These are phyloP conservation scores for Anguilla pacifica DNA, from an alignment of 2,797 vertebrate species.

Conservation along the genomic window DNA sequence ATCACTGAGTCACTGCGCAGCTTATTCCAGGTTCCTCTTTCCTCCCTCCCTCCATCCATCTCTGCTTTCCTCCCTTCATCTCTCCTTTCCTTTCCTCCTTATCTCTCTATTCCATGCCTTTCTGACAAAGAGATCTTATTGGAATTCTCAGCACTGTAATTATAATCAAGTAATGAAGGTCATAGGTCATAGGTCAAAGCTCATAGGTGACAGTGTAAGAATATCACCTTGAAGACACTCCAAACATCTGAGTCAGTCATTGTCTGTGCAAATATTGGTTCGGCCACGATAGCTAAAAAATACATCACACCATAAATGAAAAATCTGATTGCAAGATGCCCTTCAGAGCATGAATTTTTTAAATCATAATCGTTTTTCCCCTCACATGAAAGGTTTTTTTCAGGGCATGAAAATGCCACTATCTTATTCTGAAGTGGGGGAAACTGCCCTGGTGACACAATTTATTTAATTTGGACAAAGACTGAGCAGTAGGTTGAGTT, in stretches of 20 bases:
- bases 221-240: not conserved
- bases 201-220: no score
- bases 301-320: not conserved
- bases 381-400: not conserved
- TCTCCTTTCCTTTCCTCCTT: no score
- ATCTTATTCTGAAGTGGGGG: not conserved
- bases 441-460: not conserved
- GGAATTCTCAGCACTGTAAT: not conserved
- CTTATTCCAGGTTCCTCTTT: constrained; percentile 11
- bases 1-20: no score
- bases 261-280: not conserved
- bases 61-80: not conserved
- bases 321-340: not conserved
- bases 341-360: not conserved
- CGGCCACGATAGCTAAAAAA: not conserved
- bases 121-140: not conserved
- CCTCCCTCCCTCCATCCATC: constrained; percentile 45
- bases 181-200: not conserved
- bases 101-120: constrained; percentile 9
- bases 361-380: not conserved
- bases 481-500: no score
- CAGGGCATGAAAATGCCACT: not conserved
- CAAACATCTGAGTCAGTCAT: not conserved
- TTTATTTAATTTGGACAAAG: no score
- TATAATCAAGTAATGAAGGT: not conserved